Conservation (phyloP, 1,140 invertebrate species). For the Trissolcus basalis region DNA sequence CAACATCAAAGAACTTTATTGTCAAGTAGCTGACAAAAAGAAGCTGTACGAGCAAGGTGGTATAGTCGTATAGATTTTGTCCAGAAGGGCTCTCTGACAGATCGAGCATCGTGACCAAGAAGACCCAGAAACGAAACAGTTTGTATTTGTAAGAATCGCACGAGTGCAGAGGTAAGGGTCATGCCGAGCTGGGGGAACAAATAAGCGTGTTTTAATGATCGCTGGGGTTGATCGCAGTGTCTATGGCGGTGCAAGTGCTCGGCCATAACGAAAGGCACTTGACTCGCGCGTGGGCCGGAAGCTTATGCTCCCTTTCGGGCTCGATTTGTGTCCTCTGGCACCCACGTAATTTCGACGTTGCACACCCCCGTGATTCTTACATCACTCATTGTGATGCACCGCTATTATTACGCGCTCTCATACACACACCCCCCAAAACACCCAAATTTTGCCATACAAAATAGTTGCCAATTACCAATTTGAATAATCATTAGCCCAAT, state of each 20-base stretch:
- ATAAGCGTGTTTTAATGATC: constrained; percentile 65
- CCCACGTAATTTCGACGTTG: constrained; percentile 51
- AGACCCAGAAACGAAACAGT: constrained; percentile 30
- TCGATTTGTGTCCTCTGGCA: constrained; percentile 31
- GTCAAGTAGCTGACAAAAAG: constrained; percentile 27
- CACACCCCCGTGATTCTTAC: constrained; percentile 56
- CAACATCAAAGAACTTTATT: background rate
- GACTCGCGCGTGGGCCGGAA: constrained; percentile 55
- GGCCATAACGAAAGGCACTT: constrained; percentile 63
- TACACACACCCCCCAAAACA: constrained; percentile 27
- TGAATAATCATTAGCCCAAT: too few relatives aligned
- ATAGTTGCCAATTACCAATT: too few relatives aligned
- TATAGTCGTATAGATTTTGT: constrained; percentile 20
- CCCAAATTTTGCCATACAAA: background rate
- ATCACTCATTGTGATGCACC: constrained; percentile 27
- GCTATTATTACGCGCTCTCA: constrained; percentile 37
- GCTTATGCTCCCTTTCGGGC: constrained; percentile 44
- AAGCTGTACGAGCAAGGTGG: constrained; percentile 49
- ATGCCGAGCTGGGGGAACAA: constrained; percentile 48
- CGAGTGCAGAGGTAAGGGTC: constrained; percentile 23
- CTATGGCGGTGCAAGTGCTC: constrained; percentile 47
- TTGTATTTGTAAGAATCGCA: constrained; percentile 23
- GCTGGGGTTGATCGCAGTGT: constrained; percentile 45
- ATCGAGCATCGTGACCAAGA: constrained; percentile 39
- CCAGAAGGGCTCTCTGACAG: constrained; percentile 18